Base-by-base conservation (phyloP, 2,797 vertebrate species). In the Anableps anableps region DNA sequence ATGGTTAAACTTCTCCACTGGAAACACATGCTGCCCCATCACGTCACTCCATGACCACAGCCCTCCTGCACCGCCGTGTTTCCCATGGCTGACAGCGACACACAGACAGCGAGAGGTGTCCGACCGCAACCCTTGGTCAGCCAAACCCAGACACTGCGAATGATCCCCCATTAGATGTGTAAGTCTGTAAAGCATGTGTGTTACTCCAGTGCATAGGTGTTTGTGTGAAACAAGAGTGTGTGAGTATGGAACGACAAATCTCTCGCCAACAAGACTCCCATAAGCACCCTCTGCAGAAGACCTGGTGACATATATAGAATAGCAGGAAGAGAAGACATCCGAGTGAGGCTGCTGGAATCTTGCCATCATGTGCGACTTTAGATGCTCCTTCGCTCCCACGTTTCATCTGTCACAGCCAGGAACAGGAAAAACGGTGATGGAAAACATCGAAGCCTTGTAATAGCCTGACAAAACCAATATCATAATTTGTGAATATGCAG, bases 11-110 rank as follows among this genome's bases (percentile, higher is more conserved):
- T 75, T 91, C 83, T 92, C 89, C 89, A 92, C 91, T 95, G 91
- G 91, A 95, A 95, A 94, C 87, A 91, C 89, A 94, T 95, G 92
- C 94, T 94, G 92, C 87, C 91, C 93, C 86, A 93, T 93, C 91
- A 92, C 87, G 85, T 94, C 89, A 90, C 83, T 90, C 89, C 82
- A 88, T 91, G 89, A 88, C 87, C 75, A 10, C 71, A 88, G 84
- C 88, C 83, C 91, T 94, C 89, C 88, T 86, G 88, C 79, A 84
- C 86, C 64, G 78, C 85, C 77, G 64, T n/a, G 82, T 93, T 94
- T 95, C 93, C 92, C 92, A 91, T 89, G 86, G 80, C 80, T 85
- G 88, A 90, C 76, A 83, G 81, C 66, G 81, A 88, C 86, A 87
- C 85, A 85, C 79, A 92, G 85, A 92, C 87, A 86, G 80, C 23